phyloP scores from a whole-genome alignment of 1,140 invertebrate genomes.

The Macrobrachium rosenbergii region DNA sequence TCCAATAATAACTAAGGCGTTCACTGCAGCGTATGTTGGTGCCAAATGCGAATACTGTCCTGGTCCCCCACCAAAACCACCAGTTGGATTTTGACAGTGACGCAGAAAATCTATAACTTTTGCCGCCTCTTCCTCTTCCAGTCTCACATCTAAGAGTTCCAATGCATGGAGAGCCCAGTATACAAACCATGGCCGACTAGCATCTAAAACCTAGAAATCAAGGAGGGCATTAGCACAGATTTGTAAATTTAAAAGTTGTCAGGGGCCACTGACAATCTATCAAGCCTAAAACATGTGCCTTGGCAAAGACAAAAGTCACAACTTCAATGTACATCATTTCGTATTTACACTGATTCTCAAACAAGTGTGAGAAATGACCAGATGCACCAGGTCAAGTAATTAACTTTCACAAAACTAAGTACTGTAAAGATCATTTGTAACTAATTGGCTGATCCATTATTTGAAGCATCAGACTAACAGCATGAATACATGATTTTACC shows the following conservation, averaged over 20 bases:
- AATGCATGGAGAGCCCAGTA: constrained; percentile 96
- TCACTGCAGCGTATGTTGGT: constrained; percentile 96
- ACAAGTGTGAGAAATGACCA: too few relatives aligned
- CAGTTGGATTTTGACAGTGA: constrained; percentile 84
- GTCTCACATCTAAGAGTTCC: constrained; percentile 82
- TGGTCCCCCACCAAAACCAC: constrained; percentile 96
- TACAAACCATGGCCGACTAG: constrained; percentile 94
- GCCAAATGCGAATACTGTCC: constrained; percentile 93
- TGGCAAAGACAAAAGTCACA: not conserved
- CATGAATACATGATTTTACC: too few relatives aligned
- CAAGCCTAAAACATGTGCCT: not conserved
- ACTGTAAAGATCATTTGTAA: too few relatives aligned
- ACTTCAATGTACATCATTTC: not conserved
- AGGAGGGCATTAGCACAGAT: constrained; percentile 26
- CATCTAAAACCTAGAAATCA: constrained; percentile 82
- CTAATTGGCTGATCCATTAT: too few relatives aligned
- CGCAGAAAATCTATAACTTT: constrained; percentile 79
- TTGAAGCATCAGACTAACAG: too few relatives aligned
- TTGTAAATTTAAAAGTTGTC: not conserved
- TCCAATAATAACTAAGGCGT: constrained; percentile 90
- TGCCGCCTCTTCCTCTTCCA: constrained; percentile 78
- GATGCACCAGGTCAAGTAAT: too few relatives aligned
- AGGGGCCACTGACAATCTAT: not conserved
- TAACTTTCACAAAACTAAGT: too few relatives aligned
- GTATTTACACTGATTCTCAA: not conserved